Base-by-base conservation (phyloP, 1,140 invertebrate genomes). In the Neodiprion fabricii region DNA sequence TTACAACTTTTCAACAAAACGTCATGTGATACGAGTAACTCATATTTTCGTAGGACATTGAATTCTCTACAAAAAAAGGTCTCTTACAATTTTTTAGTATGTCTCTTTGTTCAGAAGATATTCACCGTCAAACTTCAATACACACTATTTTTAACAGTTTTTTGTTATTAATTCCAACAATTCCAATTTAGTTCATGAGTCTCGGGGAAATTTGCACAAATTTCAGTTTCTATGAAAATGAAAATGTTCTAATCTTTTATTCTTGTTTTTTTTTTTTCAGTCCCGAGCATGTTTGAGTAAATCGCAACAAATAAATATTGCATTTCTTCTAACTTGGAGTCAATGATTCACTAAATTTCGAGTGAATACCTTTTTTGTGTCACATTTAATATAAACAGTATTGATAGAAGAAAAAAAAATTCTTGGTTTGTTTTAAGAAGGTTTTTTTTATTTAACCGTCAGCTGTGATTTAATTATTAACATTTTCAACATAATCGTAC, bases 31-130 rank as follows among this genome's bases (percentile, higher is more conserved):
- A n/a, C n/a, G 67, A n/a, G 67, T 1, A 68, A 68, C n/a, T 9
- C 9, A 68, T 9, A 21, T 10, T 1, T 21, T 68, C 40, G 17
- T 68, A 10, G 67, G 67, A 68, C 1, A 68, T 68, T 68, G 9
- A 68, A n/a, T 68, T n/a, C 67, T 68, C 67, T 68, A 68, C 67
- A 68, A 68, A 68, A 68, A 68, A 68, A 21, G 67, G 17, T 68
- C 9, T 68, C 67, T 68, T 1, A 68, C 40, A 28, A 9, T 68
- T 68, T 12, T 68, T 21, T 21, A 10, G n/a, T 28, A n/a, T 21
- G 17, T 68, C 40, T 17, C 17, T 17, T 17, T 17, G 17, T 17
- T 17, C 17, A 17, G 17, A 17, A 17, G 17, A 17, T 17, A 17
- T 17, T 17, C 17, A 17, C 17, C 17, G 17, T 17, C 17, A 17